A percentile compares a stretch with the other conserved stretches of the same genome.
Conservation (phyloP, 2,113 vertebrate species). For the Argyrosomus japonicus region DNA sequence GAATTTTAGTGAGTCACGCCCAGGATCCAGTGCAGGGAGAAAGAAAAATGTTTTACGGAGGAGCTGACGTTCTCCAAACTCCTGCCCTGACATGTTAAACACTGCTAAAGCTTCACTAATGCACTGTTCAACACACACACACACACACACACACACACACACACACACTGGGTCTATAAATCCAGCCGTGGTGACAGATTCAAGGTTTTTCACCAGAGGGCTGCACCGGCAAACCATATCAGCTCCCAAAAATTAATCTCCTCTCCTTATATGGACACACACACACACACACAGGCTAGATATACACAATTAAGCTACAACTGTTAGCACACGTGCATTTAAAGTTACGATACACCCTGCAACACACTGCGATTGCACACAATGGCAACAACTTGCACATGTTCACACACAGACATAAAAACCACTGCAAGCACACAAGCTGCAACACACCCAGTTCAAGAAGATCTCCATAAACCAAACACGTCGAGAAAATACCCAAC, state of each 20-base stretch:
- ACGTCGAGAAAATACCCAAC: neutral
- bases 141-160: constrained; percentile 28
- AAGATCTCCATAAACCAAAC: neutral
- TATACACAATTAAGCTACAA: neutral
- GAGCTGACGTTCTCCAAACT: constrained; percentile 19
- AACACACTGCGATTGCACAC: neutral
- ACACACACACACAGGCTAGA: constrained; percentile 1
- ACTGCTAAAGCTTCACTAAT: constrained; percentile 10
- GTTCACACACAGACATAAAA: neutral
- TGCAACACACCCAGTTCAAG: neutral
- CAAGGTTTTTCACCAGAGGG: constrained; percentile 50
- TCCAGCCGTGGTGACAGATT: constrained; percentile 57
- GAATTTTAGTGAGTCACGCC: constrained; percentile 5
- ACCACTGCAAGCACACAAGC: neutral
- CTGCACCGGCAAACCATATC: constrained; percentile 46
- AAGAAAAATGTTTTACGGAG: neutral
- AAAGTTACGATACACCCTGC: neutral
- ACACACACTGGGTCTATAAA: constrained; percentile 42
- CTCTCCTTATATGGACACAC: constrained; percentile 66
- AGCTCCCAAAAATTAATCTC: constrained; percentile 44
- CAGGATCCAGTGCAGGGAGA: neutral
- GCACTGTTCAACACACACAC: constrained; percentile 11
- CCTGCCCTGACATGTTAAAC: constrained; percentile 59
- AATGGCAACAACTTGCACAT: neutral
- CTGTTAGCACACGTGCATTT: neutral